These are phyloP conservation scores for Dicerorhinus sumatrensis DNA, from an alignment of 2,113 vertebrate genomes.

Conservation along the genomic window DNA sequence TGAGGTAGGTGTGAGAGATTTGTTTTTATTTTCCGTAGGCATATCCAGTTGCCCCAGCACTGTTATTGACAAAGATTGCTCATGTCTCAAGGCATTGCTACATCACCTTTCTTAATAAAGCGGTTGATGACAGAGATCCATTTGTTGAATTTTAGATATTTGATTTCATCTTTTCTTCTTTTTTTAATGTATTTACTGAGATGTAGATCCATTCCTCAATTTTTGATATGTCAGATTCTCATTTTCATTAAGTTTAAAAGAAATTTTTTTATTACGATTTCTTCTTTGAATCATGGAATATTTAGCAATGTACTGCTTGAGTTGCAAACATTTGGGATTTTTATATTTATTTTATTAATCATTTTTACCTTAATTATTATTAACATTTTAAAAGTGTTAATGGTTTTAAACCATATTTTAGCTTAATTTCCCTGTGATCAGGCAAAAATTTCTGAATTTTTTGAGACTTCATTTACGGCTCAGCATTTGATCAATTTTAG, in stretches of 20 bases:
- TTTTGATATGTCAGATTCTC: no score
- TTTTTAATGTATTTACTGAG: no score
- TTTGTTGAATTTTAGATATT: background rate
- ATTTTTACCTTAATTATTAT: background rate
- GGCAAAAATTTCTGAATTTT: background rate
- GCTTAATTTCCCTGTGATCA: background rate
- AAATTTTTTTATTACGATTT: no score
- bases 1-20: background rate
- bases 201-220: no score
- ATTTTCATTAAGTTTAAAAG: no score
- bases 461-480: background rate
- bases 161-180: background rate
- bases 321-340: background rate
- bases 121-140: background rate
- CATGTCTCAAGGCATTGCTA: background rate
- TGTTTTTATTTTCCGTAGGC: background rate
- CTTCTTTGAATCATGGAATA: background rate
- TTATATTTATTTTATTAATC: background rate
- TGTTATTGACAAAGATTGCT: background rate
- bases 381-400: background rate
- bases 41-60: background rate
- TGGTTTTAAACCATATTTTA: background rate
- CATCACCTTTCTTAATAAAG: background rate
- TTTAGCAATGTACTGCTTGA: background rate
- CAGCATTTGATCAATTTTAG: background rate